phyloP scores from a whole-genome alignment of 2,888 invertebrate genomes.

The Idaea straminata region DNA sequence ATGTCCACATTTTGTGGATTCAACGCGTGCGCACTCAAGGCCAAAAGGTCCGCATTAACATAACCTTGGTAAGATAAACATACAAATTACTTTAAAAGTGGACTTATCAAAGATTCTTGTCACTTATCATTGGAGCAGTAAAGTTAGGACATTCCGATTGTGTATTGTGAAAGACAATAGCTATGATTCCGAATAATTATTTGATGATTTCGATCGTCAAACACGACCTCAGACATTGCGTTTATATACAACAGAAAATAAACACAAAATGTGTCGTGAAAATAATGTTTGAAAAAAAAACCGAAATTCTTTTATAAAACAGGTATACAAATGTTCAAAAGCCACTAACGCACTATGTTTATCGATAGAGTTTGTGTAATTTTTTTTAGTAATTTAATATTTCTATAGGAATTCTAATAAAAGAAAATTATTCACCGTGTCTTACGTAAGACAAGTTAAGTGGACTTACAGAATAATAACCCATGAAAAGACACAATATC shows the following conservation, averaged over 20 bases:
- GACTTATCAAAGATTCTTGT: conserved; percentile 55
- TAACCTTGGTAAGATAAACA: conserved; percentile 40
- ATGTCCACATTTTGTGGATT: conserved; percentile 31
- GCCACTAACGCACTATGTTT: too few species aligned
- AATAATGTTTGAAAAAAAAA: too few species aligned
- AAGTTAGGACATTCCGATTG: conserved; percentile 61
- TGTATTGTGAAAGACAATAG: conserved; percentile 51
- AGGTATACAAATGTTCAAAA: too few species aligned
- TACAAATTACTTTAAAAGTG: conserved; percentile 48
- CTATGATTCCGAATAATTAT: not conserved
- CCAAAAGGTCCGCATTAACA: conserved; percentile 52
- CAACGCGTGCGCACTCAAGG: conserved; percentile 49
- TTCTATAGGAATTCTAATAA: too few species aligned
- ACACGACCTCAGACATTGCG: not conserved
- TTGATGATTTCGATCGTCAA: not conserved
- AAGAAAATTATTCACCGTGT: too few species aligned
- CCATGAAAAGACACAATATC: too few species aligned
- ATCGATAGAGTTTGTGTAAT: too few species aligned
- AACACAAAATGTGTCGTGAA: not conserved
- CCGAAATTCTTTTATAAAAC: too few species aligned
- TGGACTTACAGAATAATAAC: too few species aligned
- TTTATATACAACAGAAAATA: not conserved
- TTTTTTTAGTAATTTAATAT: too few species aligned
- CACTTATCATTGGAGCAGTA: conserved; percentile 38
- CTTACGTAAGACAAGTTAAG: too few species aligned